These are phyloP conservation scores for Tapirus indicus DNA, from an alignment of 2,797 vertebrate genomes.

Conservation along the genomic window DNA sequence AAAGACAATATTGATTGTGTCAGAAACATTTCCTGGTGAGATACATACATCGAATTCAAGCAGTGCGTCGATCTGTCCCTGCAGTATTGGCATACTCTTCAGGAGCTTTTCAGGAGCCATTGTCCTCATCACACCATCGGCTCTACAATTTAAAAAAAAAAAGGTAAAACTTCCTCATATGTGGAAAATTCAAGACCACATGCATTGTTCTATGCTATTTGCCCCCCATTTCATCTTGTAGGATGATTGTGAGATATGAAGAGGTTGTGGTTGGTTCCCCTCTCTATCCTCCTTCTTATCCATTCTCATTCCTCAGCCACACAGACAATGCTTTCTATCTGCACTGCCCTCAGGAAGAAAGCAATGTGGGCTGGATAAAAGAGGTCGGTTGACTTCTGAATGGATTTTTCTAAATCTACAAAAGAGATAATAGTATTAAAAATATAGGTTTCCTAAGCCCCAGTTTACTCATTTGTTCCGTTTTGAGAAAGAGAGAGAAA, in stretches of 20 bases:
- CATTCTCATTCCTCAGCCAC: background rate
- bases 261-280: background rate
- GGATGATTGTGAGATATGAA: background rate
- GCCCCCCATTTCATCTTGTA: background rate
- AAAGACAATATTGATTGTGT: background rate
- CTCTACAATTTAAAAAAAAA: constrained; percentile 86
- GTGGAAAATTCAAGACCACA: background rate
- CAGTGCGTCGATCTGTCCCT: constrained; percentile 98
- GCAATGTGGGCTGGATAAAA: background rate
- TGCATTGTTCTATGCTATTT: background rate
- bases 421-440: background rate
- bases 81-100: constrained; percentile 98
- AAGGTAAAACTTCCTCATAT: background rate
- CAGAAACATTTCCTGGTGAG: background rate
- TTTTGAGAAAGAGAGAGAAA: background rate
- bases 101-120: constrained; percentile 98
- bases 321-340: background rate
- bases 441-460: background rate
- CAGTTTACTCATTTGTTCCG: background rate
- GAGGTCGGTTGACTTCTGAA: background rate
- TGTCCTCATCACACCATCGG: constrained; percentile 98
- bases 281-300: background rate
- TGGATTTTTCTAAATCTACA: background rate
- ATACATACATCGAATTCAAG: constrained; percentile 98
- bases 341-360: background rate